Conservation (phyloP, 2,888 invertebrate genomes). For the Stenolophus ochropezus region DNA sequence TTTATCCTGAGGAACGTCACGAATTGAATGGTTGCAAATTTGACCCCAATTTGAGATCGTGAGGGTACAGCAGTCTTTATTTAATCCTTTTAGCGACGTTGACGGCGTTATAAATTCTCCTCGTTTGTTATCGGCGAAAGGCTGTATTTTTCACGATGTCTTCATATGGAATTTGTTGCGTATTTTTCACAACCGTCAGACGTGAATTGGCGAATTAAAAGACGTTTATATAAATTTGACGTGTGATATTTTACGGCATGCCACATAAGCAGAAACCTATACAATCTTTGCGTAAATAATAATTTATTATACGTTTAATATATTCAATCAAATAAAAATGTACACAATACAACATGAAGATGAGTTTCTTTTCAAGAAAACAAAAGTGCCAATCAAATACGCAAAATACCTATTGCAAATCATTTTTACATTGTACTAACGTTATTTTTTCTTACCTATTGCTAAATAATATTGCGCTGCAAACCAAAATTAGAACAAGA, state of each 20-base stretch:
- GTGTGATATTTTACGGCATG: background rate
- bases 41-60: constrained; percentile 36
- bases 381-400: no score
- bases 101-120: constrained; percentile 27
- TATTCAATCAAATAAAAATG: no score
- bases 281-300: background rate
- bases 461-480: no score
- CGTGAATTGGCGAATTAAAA: constrained; percentile 30
- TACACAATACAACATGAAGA: no score
- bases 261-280: background rate
- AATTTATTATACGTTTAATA: background rate
- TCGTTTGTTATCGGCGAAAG: constrained; percentile 42
- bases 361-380: background rate
- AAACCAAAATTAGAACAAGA: no score
- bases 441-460: no score
- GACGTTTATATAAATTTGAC: constrained; percentile 5
- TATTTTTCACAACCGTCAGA: constrained; percentile 4
- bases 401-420: no score
- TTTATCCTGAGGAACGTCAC: constrained; percentile 37
- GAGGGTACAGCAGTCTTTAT: constrained; percentile 21
- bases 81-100: constrained; percentile 27
- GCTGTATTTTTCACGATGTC: constrained; percentile 24
- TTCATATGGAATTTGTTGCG: constrained; percentile 22
- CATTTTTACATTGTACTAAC: no score
- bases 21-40: constrained; percentile 34